Base-by-base conservation (phyloP, 2,113 vertebrate genomes). In the Romanogobio albipinnatus region DNA sequence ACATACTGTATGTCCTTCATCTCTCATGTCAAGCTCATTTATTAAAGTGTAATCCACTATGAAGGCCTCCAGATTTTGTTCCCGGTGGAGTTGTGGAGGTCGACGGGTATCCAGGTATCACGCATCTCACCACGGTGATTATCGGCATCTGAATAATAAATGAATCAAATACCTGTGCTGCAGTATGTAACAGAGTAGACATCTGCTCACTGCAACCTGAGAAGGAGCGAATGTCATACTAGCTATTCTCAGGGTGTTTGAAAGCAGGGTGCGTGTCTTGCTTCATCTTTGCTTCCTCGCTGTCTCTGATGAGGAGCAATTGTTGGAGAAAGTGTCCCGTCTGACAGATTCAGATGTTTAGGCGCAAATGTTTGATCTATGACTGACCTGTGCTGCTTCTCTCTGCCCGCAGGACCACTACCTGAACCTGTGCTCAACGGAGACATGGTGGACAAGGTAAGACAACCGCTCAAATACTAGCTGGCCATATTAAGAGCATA, bases 341-440 rank as follows among this genome's bases (percentile, higher is more conserved):
- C 22, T 62, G 24, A 47, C n/a, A 17, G 79, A 68, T 68, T 17
- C 26, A 58, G 75, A 76, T 26, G 53, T 62, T 26, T 39, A n/a
- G 39, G 29, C 1, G 53, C 53, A 22, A 17, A 22, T 22, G 53
- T 36, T 84, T 36, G 82, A 39, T n/a, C 19, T 3, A 36, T 79
- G 80, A 79, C 39, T 90, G 85, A 92, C 80, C 85, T 24, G 74
- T 62, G 29, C 85, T 82, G 86, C 7, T 4, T 86, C 19, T 76
- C 14, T 64, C 26, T 90, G 51, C 66, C 71, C 84, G 7, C 92
- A 99, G 97, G 97, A 94, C 94, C 95, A n/a, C 90, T 98, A 91
- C 97, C 97, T 43, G 96, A 97, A 84, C 96, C 96, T 29, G 88
- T 95, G 61, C 84, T 94, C 83, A 98, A 99, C 36, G 97, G 97